A percentile compares a stretch with the other conserved stretches of the same genome.
These are phyloP conservation scores for Eremobia ochroleuca DNA, from an alignment of 2,888 invertebrate genomes.

Conservation along the genomic window DNA sequence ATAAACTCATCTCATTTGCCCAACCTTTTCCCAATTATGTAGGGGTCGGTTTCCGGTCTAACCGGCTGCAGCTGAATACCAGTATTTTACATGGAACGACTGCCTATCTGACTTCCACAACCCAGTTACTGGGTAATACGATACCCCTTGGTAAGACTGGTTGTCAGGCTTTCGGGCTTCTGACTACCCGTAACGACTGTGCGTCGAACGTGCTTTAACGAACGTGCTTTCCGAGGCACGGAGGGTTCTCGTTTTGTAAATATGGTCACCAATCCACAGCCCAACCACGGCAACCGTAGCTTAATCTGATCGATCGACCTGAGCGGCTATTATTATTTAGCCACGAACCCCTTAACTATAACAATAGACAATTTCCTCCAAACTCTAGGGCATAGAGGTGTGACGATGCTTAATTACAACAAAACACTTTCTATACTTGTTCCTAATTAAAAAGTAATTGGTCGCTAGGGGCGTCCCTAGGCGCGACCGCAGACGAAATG, in stretches of 20 bases:
- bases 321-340: background rate
- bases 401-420: constrained; percentile 65
- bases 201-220: too few species aligned
- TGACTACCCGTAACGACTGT: background rate
- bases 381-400: constrained; percentile 43
- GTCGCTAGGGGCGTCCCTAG: constrained; percentile 70
- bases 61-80: too few species aligned
- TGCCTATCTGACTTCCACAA: too few species aligned
- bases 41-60: too few species aligned
- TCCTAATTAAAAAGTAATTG: constrained; percentile 85
- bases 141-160: background rate
- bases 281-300: too few species aligned
- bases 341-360: background rate
- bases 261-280: too few species aligned
- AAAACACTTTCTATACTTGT: constrained; percentile 76
- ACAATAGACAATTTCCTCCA: constrained; percentile 15
- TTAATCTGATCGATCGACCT: background rate
- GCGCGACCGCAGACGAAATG: constrained; percentile 76
- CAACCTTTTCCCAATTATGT: too few species aligned
- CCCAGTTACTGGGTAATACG: background rate
- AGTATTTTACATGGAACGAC: too few species aligned
- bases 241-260: too few species aligned
- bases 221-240: background rate
- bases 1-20: too few species aligned
- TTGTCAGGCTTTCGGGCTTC: background rate